These are phyloP conservation scores for Megalopta genalis DNA, from an alignment of 1,140 invertebrate species.

Conservation along the genomic window DNA sequence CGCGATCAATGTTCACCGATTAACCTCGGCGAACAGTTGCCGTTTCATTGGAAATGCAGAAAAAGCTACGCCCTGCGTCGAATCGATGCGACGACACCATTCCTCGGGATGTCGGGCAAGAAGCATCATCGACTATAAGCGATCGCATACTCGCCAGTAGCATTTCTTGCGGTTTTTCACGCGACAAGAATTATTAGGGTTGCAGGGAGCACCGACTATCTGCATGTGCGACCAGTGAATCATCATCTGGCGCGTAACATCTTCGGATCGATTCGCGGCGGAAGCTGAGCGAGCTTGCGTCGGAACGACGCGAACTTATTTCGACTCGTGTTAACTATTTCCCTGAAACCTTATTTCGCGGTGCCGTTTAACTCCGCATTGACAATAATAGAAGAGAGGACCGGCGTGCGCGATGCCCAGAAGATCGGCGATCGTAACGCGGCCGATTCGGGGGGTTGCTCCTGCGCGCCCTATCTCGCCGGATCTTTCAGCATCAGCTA, in stretches of 20 bases:
- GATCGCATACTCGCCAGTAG: no score
- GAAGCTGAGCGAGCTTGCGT: neutral
- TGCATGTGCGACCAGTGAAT: neutral
- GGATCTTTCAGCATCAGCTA: neutral
- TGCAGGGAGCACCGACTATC: neutral
- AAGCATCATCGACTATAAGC: no score
- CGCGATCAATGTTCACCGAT: no score
- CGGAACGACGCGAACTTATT: neutral
- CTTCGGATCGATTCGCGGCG: neutral
- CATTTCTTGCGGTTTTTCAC: neutral
- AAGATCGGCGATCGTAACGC: constrained; percentile 7
- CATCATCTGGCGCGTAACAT: neutral
- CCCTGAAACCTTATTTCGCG: neutral
- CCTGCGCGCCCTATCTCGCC: no score
- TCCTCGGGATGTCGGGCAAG: no score
- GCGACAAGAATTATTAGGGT: neutral
- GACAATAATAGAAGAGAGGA: no score
- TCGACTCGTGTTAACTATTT: neutral
- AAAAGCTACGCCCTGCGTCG: no score
- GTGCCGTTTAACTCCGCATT: neutral
- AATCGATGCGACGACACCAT: no score
- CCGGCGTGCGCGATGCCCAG: no score
- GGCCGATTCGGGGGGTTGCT: neutral
- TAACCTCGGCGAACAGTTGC: no score
- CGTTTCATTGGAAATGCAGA: no score